Conservation (phyloP, 2,113 vertebrate genomes). For the Psephotus haematonotus region DNA sequence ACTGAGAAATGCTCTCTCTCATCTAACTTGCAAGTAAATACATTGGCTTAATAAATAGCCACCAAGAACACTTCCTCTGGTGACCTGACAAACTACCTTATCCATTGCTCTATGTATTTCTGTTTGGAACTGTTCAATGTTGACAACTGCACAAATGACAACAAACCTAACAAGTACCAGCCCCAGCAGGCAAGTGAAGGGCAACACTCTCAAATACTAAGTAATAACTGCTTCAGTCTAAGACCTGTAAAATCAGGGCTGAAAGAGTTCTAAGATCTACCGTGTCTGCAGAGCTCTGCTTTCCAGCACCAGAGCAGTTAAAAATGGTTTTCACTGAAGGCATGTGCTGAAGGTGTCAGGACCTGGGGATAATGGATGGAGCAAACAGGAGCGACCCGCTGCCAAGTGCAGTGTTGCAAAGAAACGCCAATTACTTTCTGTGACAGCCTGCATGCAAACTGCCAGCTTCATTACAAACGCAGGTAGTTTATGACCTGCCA, state of each 20-base stretch:
- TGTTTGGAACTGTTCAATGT: background rate
- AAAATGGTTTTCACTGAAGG: background rate
- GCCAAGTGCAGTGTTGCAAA: background rate
- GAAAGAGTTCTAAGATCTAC: background rate
- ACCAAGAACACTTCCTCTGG: background rate
- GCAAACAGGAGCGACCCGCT: background rate
- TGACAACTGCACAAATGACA: background rate
- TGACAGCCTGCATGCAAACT: background rate
- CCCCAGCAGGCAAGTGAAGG: background rate
- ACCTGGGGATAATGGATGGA: background rate
- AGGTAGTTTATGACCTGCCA: background rate
- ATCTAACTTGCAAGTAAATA: background rate
- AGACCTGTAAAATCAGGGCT: background rate
- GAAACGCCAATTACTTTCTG: background rate
- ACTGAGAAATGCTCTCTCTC: background rate
- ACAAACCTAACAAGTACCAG: background rate
- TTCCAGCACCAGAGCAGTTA: background rate
- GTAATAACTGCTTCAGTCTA: background rate
- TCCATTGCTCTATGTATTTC: background rate
- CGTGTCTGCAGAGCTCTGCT: background rate
- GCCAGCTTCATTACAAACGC: conserved; percentile 2
- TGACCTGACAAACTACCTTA: background rate
- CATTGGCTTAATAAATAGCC: background rate
- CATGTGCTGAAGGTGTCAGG: background rate
- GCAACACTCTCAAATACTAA: background rate